A percentile compares a stretch with the other conserved stretches of the same genome.
These are phyloP conservation scores for Atrina japonica DNA, from an alignment of 2,888 invertebrate species.

Conservation along the genomic window DNA sequence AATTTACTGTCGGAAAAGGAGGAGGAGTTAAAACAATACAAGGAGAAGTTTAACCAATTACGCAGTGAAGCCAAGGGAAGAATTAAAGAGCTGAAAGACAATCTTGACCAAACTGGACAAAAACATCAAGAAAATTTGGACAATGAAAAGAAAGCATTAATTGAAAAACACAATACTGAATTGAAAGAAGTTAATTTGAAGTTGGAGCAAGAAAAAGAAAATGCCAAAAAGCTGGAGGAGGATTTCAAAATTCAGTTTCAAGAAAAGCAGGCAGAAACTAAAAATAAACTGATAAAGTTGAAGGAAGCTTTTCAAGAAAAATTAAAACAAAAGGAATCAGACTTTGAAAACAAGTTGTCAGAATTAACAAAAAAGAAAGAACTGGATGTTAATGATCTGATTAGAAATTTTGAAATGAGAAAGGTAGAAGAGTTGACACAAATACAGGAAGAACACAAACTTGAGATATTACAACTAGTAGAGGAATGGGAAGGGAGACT, in stretches of 20 bases:
- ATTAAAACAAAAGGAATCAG: conserved; percentile 67
- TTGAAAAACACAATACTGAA: conserved; percentile 45
- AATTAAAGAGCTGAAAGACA: conserved; percentile 64
- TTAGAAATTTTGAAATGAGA: conserved; percentile 56
- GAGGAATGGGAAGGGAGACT: conserved; percentile 60
- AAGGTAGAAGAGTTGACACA: conserved; percentile 61
- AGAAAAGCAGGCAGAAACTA: conserved; percentile 69
- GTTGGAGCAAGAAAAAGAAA: conserved; percentile 48
- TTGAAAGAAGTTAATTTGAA: conserved; percentile 52
- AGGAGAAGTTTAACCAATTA: conserved; percentile 63
- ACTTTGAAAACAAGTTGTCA: conserved; percentile 61
- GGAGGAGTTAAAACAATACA: conserved; percentile 38
- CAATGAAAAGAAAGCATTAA: conserved; percentile 27
- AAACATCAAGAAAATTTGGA: conserved; percentile 30
- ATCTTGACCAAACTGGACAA: conserved; percentile 48
- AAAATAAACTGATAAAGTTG: conserved; percentile 69
- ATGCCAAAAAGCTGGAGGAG: conserved; percentile 43
- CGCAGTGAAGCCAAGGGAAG: conserved; percentile 63
- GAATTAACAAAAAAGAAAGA: conserved; percentile 70
- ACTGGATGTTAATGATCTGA: conserved; percentile 62
- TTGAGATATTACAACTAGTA: conserved; percentile 46
- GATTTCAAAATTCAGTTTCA: conserved; percentile 68
- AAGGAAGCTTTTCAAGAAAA: conserved; percentile 70
- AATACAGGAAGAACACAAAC: conserved; percentile 54
- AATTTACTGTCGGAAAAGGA: conserved; percentile 29